Evolutionary conservation across 2,888 invertebrate genomes (phyloP), one percentile per base, ranked within the genome.

Genomic region (Cinara cedri): DNA sequence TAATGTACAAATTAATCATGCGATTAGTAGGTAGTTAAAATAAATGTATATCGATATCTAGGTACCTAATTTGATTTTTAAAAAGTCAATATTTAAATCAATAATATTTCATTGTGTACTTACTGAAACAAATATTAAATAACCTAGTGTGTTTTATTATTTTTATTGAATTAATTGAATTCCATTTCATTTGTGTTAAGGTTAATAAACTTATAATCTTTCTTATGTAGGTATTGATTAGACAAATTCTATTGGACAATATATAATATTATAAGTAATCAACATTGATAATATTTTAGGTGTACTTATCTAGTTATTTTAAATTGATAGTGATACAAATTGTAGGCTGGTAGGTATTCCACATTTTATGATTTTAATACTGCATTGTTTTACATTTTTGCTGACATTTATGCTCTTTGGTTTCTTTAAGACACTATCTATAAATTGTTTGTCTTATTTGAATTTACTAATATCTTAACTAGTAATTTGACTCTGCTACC

Each of bases 201-300:
- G 51, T 68, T 51, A 51, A 51, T 68, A 68, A 68, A 51, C 19
- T 13, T 34, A 34, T 34, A 34, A 34, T 34, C 34, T 34, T 4
- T 34, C 34, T 34, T 34, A 34, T 3, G 34, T 34, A 34, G 34
- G 3, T 34, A 34, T 34, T 34, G 34, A 34, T 34, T 68, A 26
- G 6, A 34, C 19, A 34, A 14, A n/a, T 51, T 51, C 11, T 68
- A 51, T 51, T 49, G 10, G 8, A 24, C 16, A 3, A 65, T 10
- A 46, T 65, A 55, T 21, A 21, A 55, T 46, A 55, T 55, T 55
- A 55, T 60, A 26, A 34, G 34, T 63, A n/a, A n/a, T 68, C 51
- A 51, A 68, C 13, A 13, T 13, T 51, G 19, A 51, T 68, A 68
- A 51, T 68, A 11, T 68, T 44, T 0, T 44, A 65, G 19, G 8